A percentile compares a stretch with the other conserved stretches of the same genome.
Evolutionary conservation across 1,140 invertebrate genomes (phyloP).

Genomic region (Papilio polytes): DNA sequence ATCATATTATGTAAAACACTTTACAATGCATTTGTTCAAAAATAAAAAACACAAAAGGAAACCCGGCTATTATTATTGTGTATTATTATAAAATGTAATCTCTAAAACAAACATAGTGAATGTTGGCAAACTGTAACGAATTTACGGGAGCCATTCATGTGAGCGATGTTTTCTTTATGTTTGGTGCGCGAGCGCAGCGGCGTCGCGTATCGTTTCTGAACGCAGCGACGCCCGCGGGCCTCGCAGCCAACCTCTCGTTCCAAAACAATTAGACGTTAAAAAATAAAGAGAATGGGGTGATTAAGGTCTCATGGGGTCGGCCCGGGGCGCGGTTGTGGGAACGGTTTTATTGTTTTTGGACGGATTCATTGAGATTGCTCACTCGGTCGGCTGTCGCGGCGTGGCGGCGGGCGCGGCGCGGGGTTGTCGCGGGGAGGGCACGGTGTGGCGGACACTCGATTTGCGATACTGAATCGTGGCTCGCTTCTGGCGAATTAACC

Average conservation of each 20-base stretch:
- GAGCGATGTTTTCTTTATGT: slow-evolving; percentile 32
- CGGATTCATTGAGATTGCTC: slow-evolving; percentile 68
- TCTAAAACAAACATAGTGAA: slow-evolving; percentile 34
- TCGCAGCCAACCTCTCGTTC: slow-evolving; percentile 62
- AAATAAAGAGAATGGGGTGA: slow-evolving; percentile 62
- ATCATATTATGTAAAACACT: background rate
- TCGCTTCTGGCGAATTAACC: slow-evolving; percentile 64
- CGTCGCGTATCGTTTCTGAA: slow-evolving; percentile 36
- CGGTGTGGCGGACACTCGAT: slow-evolving; percentile 49
- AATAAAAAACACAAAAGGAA: slow-evolving; percentile 19
- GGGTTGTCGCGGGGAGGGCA: slow-evolving; percentile 52
- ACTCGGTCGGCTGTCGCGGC: slow-evolving; percentile 50
- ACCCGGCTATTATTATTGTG: slow-evolving; percentile 1
- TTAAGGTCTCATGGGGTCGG: slow-evolving; percentile 54
- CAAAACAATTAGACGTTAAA: slow-evolving; percentile 72
- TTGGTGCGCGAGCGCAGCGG: background rate
- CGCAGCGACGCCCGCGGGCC: slow-evolving; percentile 58
- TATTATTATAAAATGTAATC: slow-evolving; percentile 37
- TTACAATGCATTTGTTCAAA: background rate
- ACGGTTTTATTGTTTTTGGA: slow-evolving; percentile 64
- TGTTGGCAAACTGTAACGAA: slow-evolving; percentile 35
- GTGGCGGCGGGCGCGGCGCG: slow-evolving; percentile 45
- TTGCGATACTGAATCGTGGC: slow-evolving; percentile 47
- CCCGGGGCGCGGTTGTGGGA: slow-evolving; percentile 74
- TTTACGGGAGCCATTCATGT: slow-evolving; percentile 12